Conservation (phyloP, 2,113 vertebrate species). For the Rhinogobius similis region DNA sequence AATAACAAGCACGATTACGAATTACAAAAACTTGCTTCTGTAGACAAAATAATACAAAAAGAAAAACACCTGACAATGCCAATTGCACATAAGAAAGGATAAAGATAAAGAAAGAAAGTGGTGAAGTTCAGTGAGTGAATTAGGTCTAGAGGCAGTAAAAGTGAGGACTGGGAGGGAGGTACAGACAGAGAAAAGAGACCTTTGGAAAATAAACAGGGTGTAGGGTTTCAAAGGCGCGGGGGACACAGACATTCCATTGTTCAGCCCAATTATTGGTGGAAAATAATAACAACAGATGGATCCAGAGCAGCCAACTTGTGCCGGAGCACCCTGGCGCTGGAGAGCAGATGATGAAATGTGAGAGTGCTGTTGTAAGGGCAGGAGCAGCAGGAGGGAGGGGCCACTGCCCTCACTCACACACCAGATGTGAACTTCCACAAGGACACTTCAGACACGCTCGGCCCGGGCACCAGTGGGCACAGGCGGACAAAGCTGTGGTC, state of each 20-base stretch:
- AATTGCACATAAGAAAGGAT: constrained; percentile 78
- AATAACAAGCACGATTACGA: neutral
- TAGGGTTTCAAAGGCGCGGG: constrained; percentile 94
- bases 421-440: constrained; percentile 89
- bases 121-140: constrained; percentile 29
- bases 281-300: constrained; percentile 99
- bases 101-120: constrained; percentile 6
- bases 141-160: constrained; percentile 6
- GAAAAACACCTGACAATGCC: constrained; percentile 61
- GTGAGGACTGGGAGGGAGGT: constrained; percentile 17
- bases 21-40: neutral
- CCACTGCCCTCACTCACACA: constrained; percentile 81
- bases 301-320: constrained; percentile 94
- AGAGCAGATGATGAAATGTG: constrained; percentile 97
- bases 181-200: constrained; percentile 72
- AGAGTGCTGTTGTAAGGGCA: constrained; percentile 87
- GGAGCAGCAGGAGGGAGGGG: constrained; percentile 44
- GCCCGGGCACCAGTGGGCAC: constrained; percentile 35
- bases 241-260: constrained; percentile 99
- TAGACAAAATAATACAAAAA: neutral
- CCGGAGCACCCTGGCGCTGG: constrained; percentile 85
- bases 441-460: constrained; percentile 60
- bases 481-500: constrained; percentile 32
- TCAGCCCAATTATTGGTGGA: constrained; percentile 99
- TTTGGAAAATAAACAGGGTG: constrained; percentile 85